These are phyloP conservation scores for Chydorus sphaericus DNA, from an alignment of 2,888 invertebrate genomes.

Conservation along the genomic window DNA sequence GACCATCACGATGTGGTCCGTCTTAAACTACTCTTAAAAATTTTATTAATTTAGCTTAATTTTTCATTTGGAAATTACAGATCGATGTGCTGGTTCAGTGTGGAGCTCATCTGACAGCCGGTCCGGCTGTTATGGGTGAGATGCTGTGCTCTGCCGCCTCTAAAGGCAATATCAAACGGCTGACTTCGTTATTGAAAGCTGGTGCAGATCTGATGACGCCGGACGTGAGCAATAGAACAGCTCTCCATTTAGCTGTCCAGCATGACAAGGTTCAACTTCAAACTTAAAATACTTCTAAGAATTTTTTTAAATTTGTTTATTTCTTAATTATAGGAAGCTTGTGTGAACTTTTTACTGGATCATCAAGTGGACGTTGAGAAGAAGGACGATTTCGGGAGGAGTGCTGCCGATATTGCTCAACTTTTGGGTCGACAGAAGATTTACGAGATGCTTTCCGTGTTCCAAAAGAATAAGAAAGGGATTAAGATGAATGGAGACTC, in stretches of 20 bases:
- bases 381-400: background rate
- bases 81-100: conserved; percentile 52
- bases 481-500: no score
- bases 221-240: conserved; percentile 48
- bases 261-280: background rate
- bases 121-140: conserved; percentile 44
- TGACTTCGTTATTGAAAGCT: conserved; percentile 47
- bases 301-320: background rate
- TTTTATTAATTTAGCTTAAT: background rate
- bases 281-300: background rate
- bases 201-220: conserved; percentile 46
- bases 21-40: background rate
- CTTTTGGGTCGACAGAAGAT: no score
- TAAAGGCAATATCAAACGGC: conserved; percentile 38
- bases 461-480: no score
- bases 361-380: background rate
- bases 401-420: background rate
- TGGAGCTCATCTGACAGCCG: conserved; percentile 54
- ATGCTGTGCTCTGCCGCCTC: conserved; percentile 38
- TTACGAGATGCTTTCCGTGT: no score
- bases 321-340: background rate
- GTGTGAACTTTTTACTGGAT: background rate
- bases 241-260: conserved; percentile 42
- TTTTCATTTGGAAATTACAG: background rate
- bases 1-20: conserved; percentile 40